Conservation (phyloP, 2,888 invertebrate species). For the Drosophila gaucha region DNA sequence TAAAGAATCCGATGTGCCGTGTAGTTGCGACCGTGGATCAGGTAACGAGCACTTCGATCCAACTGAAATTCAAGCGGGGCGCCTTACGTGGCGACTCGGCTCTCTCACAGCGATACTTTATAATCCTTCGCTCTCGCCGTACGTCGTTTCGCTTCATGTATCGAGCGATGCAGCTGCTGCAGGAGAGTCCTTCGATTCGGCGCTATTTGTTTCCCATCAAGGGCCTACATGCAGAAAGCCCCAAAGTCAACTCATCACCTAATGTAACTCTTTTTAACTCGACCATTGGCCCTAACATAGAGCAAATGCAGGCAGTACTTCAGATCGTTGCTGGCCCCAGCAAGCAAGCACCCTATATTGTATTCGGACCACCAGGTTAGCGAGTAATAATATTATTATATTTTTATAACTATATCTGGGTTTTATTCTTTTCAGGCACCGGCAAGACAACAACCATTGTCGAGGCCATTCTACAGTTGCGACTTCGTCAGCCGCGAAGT, state of each 20-base stretch:
- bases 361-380: constrained; percentile 95
- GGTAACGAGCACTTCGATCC: constrained; percentile 49
- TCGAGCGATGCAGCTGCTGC: constrained; percentile 71
- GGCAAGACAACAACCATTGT: constrained; percentile 91
- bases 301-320: constrained; percentile 88
- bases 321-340: constrained; percentile 88
- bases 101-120: constrained; percentile 37
- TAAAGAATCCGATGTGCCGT: constrained; percentile 39
- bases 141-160: constrained; percentile 66
- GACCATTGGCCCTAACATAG: constrained; percentile 86
- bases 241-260: neutral
- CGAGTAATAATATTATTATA: no score
- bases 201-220: constrained; percentile 70
- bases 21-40: constrained; percentile 49
- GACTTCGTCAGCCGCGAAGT: constrained; percentile 79
- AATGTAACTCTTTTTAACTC: constrained; percentile 61
- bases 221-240: no score
- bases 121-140: constrained; percentile 71
- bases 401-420: no score
- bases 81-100: neutral
- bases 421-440: constrained; percentile 85
- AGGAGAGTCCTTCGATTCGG: constrained; percentile 35
- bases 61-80: constrained; percentile 20
- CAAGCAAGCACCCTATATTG: constrained; percentile 90
- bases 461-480: constrained; percentile 89